These are phyloP conservation scores for Dromaius novaehollandiae DNA, from an alignment of 2,113 vertebrate genomes.

Conservation along the genomic window DNA sequence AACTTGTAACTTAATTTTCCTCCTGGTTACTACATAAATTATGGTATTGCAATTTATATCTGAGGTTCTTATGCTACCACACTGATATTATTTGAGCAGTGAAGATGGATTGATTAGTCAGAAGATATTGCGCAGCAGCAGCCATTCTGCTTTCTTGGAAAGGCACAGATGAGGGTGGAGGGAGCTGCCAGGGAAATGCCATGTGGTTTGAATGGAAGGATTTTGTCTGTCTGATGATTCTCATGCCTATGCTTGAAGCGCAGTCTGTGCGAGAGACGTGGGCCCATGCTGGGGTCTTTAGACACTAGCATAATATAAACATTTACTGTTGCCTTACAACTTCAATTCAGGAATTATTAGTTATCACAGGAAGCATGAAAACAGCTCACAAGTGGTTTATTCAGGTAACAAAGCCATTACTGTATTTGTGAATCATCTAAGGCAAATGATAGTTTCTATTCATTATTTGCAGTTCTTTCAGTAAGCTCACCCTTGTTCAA, in stretches of 20 bases:
- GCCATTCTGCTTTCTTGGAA: not conserved
- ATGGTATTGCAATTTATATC: not conserved
- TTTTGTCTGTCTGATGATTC: not conserved
- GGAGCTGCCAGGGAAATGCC: not conserved
- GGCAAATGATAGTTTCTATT: not conserved
- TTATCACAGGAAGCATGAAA: not conserved
- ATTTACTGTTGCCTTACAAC: not conserved
- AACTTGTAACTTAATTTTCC: not conserved
- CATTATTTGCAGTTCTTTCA: not conserved
- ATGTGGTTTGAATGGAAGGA: not conserved
- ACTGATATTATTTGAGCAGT: not conserved
- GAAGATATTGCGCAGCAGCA: not conserved
- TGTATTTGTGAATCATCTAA: not conserved
- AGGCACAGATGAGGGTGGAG: not conserved
- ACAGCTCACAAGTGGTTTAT: not conserved
- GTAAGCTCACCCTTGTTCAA: not conserved
- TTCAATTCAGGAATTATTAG: not conserved
- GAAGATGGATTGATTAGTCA: not conserved
- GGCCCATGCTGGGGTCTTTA: not conserved
- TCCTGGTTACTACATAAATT: not conserved
- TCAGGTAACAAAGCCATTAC: not conserved
- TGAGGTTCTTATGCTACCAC: not conserved
- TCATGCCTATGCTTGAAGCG: not conserved
- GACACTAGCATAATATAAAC: not conserved
- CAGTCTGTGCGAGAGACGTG: not conserved